phyloP scores from a whole-genome alignment of 1,140 invertebrate genomes.

The Apis dorsata region DNA sequence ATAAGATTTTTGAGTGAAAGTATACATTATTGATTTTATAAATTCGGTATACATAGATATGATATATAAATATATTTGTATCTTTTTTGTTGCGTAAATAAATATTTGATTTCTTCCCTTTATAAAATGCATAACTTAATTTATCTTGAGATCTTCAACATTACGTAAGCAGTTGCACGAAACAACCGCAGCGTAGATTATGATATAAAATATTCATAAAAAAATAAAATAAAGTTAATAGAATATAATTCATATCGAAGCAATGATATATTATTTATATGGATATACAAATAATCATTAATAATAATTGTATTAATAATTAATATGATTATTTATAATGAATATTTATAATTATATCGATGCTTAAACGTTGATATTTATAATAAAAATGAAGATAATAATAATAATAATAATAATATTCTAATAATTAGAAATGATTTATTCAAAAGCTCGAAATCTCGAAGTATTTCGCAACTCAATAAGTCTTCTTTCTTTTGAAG shows the following conservation, averaged over 20 bases:
- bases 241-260: not conserved
- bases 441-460: too few relatives aligned
- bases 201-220: conserved; percentile 42
- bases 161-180: conserved; percentile 34
- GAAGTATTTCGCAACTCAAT: too few relatives aligned
- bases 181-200: conserved; percentile 12
- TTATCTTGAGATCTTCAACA: conserved; percentile 68
- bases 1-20: too few relatives aligned
- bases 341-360: not conserved
- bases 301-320: conserved; percentile 11
- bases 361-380: conserved; percentile 40
- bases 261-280: not conserved
- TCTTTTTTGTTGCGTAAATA: conserved; percentile 24
- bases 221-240: conserved; percentile 47
- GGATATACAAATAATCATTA: not conserved
- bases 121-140: conserved; percentile 41
- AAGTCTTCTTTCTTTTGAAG: too few relatives aligned
- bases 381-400: conserved; percentile 22
- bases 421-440: not conserved
- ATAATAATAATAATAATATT: conserved; percentile 34
- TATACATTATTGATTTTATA: not conserved
- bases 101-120: conserved; percentile 21
- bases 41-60: not conserved
- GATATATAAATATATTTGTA: not conserved
- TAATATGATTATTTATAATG: not conserved